These are phyloP conservation scores for Hydrozoanthus gracilis DNA, from an alignment of 92 coral and sea anemone species.

Conservation along the genomic window DNA sequence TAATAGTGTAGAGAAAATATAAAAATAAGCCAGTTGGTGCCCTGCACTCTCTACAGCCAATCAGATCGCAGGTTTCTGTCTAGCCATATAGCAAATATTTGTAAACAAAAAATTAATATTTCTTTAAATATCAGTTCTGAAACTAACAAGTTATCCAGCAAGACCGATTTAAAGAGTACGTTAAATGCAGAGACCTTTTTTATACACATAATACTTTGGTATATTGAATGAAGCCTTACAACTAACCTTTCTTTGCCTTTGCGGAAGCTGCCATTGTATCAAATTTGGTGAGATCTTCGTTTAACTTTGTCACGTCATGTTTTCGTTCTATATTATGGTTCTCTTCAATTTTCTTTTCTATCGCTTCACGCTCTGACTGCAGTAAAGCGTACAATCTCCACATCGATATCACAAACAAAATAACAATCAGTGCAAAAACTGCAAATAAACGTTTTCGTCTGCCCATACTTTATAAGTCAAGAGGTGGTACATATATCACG, in stretches of 20 bases:
- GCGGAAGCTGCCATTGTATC: not conserved
- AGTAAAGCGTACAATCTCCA: slow-evolving; percentile 28
- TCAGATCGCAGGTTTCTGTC: no score
- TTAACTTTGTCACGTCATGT: not conserved
- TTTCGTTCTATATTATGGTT: not conserved
- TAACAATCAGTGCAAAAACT: not conserved
- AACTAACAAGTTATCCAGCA: no score
- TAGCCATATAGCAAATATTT: no score
- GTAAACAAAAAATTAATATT: no score
- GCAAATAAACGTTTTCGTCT: slow-evolving; percentile 18
- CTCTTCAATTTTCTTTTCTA: not conserved
- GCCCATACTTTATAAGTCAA: not conserved
- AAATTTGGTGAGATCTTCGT: not conserved
- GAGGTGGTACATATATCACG: no score
- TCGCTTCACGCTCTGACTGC: not conserved
- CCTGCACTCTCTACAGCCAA: no score
- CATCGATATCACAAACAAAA: slow-evolving; percentile 19
- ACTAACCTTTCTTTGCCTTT: slow-evolving; percentile 20
- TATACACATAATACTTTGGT: not conserved
- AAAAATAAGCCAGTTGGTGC: no score
- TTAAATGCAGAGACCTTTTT: not conserved
- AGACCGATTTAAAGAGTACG: not conserved
- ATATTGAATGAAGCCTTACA: not conserved
- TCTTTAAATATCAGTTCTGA: no score
- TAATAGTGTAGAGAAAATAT: no score